phyloP scores from a whole-genome alignment of 2,113 vertebrate genomes.

The Menidia beryllina region DNA sequence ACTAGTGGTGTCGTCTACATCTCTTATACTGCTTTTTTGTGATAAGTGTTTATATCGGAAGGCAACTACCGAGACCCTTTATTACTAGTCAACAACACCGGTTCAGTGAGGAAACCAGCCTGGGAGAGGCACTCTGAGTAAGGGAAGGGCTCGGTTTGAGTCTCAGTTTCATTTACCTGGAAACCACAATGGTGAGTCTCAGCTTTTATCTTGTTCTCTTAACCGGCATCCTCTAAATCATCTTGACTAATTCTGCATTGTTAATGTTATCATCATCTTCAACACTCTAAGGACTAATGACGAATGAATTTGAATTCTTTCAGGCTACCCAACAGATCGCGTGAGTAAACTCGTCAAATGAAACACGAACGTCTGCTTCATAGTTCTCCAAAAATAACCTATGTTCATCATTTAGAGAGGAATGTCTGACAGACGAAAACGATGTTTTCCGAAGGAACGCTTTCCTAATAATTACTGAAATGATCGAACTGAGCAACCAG shows the following conservation, averaged over 20 bases:
- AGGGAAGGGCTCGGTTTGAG: neutral
- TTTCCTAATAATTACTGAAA: fast-evolving
- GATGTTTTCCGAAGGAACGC: neutral
- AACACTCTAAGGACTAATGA: too few species aligned
- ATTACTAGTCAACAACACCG: neutral
- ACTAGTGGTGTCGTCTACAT: neutral
- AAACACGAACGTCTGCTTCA: neutral
- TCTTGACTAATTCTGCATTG: neutral
- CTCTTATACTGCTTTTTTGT: neutral
- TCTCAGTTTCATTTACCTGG: neutral
- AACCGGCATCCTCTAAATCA: neutral
- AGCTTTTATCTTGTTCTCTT: neutral
- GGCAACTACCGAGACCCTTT: neutral
- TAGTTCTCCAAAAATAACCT: neutral
- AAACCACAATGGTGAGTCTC: conserved; percentile 14
- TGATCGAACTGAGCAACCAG: fast-evolving
- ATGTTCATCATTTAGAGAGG: conserved; percentile 6
- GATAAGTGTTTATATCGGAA: neutral
- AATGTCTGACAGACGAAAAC: fast-evolving
- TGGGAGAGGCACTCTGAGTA: neutral
- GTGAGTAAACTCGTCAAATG: neutral
- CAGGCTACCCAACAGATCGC: fast-evolving
- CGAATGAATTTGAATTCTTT: neutral
- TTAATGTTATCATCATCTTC: neutral
- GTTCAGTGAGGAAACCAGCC: neutral